Evolutionary conservation across 2,888 invertebrate species (phyloP), one percentile per base, ranked within the genome.

Genomic region (Napeogenes sylphis): DNA sequence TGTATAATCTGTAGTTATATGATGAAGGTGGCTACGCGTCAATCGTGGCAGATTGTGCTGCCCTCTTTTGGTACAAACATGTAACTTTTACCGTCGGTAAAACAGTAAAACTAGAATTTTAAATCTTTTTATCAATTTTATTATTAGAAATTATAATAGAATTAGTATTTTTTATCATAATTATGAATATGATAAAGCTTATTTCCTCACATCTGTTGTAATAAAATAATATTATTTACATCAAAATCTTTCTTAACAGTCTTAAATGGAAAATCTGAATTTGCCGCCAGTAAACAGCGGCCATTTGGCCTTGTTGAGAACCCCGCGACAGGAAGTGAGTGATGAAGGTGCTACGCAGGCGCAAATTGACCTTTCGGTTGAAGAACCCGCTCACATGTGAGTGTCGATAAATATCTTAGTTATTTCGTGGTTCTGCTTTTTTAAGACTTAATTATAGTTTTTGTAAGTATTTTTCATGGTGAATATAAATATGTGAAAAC

Each of bases 311-410:
- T 82, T 82, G 82, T 83, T 90, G 91, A 80, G 90, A 90, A 90
- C 90, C 91, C 91, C 90, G 81, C 81, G 68, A 86, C 87, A 84
- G 91, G 91, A 91, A 91, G 87, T 88, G 88, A 90, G 84, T 88
- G 81, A 90, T 89, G 85, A 90, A 86, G 87, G 90, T 90, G 90
- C 89, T 91, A 92, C 94, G 94, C 94, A 93, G 92, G 94, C 93
- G 92, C 92, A 90, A 86, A 90, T 88, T 91, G 91, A 92, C 93
- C 94, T 94, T 95, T 94, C 94, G 94, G 94, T 94, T 93, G 93
- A 93, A 94, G 94, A 94, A 94, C 94, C 95, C 95, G 94, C 94
- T 94, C 95, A 95, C 95, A 95, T 95, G 95, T 95, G 95, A 95
- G 95, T 95, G 94, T 92, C 90, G 90, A 90, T 91, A 90, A 90